phyloP scores from a whole-genome alignment of 2,888 invertebrate species.

The Calliphora vomitoria region DNA sequence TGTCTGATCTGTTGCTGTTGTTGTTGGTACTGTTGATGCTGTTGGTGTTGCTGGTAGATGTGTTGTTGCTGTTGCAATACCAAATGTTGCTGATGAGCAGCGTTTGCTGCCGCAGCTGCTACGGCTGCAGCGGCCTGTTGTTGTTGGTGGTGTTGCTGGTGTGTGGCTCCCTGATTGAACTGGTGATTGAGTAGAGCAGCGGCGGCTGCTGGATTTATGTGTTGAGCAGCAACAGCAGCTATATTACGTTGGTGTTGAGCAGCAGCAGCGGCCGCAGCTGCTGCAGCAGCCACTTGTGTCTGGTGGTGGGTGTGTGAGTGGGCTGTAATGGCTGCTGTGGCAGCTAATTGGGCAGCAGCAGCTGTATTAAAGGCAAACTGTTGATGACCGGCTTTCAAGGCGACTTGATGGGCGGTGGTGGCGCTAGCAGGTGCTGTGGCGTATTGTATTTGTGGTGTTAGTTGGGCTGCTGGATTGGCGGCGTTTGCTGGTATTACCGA shows the following conservation, averaged over 20 bases:
- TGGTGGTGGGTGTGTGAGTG: slow-evolving; percentile 77
- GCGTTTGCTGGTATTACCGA: slow-evolving; percentile 82
- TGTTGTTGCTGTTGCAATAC: slow-evolving; percentile 83
- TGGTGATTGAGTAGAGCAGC: slow-evolving; percentile 82
- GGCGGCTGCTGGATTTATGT: slow-evolving; percentile 81
- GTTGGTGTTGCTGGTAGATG: slow-evolving; percentile 79
- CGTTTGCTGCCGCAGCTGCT: slow-evolving; percentile 81
- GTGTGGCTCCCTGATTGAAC: slow-evolving; percentile 78
- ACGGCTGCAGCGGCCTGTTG: slow-evolving; percentile 77
- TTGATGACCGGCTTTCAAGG: slow-evolving; percentile 80
- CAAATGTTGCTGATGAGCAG: slow-evolving; percentile 81
- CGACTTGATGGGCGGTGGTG: slow-evolving; percentile 77
- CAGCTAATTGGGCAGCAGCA: slow-evolving; percentile 78
- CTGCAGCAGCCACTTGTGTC: slow-evolving; percentile 78
- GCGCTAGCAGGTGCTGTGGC: slow-evolving; percentile 84
- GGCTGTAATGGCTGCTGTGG: slow-evolving; percentile 77
- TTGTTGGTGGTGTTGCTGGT: slow-evolving; percentile 74
- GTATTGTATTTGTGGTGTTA: slow-evolving; percentile 78
- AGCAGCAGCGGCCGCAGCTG: slow-evolving; percentile 81
- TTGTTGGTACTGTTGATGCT: slow-evolving; percentile 78
- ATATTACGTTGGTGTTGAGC: slow-evolving; percentile 80
- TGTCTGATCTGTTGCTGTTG: slow-evolving; percentile 80
- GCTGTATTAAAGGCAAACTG: slow-evolving; percentile 79
- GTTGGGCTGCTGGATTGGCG: slow-evolving; percentile 79
- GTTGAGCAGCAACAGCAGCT: slow-evolving; percentile 77